Conservation (phyloP, 2,888 invertebrate genomes). For the Caenorhabditis angaria region DNA sequence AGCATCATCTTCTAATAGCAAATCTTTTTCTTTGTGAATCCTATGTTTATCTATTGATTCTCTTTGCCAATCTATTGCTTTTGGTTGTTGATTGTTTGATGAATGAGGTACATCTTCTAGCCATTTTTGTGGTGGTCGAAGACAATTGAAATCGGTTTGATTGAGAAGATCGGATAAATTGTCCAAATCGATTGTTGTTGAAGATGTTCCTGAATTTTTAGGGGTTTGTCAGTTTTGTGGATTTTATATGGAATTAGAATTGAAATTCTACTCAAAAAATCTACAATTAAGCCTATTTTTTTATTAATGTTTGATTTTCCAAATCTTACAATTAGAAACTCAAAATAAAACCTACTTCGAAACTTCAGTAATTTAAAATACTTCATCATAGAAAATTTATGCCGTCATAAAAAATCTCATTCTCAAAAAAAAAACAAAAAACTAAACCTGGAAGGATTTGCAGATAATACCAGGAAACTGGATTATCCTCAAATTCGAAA, state of each 20-base stretch:
- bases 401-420: not conserved
- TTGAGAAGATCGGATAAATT: conserved; percentile 41
- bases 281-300: too few relatives aligned
- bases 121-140: conserved; percentile 28
- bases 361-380: not conserved
- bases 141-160: conserved; percentile 41
- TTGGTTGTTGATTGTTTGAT: conserved; percentile 10
- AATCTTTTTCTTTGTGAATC: conserved; percentile 22
- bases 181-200: conserved; percentile 43
- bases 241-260: not conserved
- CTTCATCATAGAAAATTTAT: not conserved
- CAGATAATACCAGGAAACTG: conserved; percentile 32
- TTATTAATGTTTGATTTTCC: too few relatives aligned
- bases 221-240: too few relatives aligned
- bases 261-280: not conserved
- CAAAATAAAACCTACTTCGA: not conserved
- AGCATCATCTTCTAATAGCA: conserved; percentile 53
- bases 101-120: conserved; percentile 27
- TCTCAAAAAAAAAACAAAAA: not conserved
- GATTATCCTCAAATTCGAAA: conserved; percentile 40
- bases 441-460: conserved; percentile 43
- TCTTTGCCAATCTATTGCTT: conserved; percentile 44
- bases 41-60: conserved; percentile 13
- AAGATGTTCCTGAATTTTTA: conserved; percentile 25
- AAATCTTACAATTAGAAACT: not conserved